Conservation (phyloP, 2,888 invertebrate species). For the Arrhopalites spinosus region DNA sequence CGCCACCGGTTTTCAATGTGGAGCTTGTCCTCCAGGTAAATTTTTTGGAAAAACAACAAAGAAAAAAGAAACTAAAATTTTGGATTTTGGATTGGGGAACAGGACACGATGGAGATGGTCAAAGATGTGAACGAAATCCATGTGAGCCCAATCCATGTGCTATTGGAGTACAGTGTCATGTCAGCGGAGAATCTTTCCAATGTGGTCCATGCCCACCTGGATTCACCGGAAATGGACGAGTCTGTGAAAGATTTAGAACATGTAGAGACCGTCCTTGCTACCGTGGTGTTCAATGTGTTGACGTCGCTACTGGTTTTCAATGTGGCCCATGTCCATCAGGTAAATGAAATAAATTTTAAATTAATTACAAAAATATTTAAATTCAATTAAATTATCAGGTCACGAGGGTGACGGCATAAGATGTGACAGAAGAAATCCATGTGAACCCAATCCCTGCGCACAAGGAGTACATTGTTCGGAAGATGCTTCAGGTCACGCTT, state of each 20-base stretch:
- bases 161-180: constrained; percentile 76
- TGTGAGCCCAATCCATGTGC: constrained; percentile 78
- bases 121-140: constrained; percentile 59
- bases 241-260: constrained; percentile 55
- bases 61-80: too few relatives aligned
- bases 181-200: constrained; percentile 61
- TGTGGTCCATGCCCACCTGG: constrained; percentile 53
- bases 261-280: constrained; percentile 54
- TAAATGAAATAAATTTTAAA: too few relatives aligned
- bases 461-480: constrained; percentile 76
- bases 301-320: constrained; percentile 17
- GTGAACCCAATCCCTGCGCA: constrained; percentile 76
- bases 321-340: constrained; percentile 17
- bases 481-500: constrained; percentile 13
- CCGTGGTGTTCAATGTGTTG: constrained; percentile 26
- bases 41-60: too few relatives aligned
- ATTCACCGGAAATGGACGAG: constrained; percentile 59
- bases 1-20: constrained; percentile 63
- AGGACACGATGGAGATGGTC: constrained; percentile 62
- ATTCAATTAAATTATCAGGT: not conserved
- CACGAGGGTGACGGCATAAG: constrained; percentile 7
- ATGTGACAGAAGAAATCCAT: constrained; percentile 63
- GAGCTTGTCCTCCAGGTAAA: constrained; percentile 73
- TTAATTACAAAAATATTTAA: too few relatives aligned
- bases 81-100: constrained; percentile 59